Evolutionary conservation across 2,797 vertebrate genomes (phyloP), one percentile per base, ranked within the genome.

Genomic region (Sebastes wilsoni): DNA sequence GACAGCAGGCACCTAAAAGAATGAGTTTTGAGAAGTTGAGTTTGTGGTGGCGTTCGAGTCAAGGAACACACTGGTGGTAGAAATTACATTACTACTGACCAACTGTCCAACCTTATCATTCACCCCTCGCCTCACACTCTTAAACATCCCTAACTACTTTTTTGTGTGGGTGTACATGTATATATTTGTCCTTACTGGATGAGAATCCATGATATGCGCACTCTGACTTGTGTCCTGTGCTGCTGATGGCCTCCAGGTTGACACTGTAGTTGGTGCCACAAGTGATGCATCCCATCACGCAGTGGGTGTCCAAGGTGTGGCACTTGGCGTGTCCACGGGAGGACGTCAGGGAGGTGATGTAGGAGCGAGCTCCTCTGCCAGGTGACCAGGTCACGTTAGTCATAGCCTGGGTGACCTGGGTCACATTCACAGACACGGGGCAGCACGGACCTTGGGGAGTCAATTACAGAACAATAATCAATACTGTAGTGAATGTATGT

Each of bases 201-300:
- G 96, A 97, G 82, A 98, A 98, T 72, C 96, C 96, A 3, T 66
- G 93, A 75, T 96, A 97, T 4, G 68, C 83, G 84, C 98, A 99
- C 80, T 94, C 89, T 1, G 96, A 93, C 38, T 85, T 93, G 91
- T 97, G 93, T 20, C 98, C 98, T 0, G 95, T 97, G 90, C 95
- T 95, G 90, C 97, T 99, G 82, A 98, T 87, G 46, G 97, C 96
- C 78, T 96, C 96, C 80, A 99, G 54, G 20, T 93, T 89, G 67
- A 99, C 93, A 0, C 94, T 97, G 72, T 99, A 99, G 91, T 96
- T 97, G 91, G 97, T 95, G 70, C 97, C 94, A 20, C 98, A 99
- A 1, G 95, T 96, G 83, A 99, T 96, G 87, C 98, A 99, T 87
- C 98, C 98, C 95, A 99, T 94, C 67, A 98, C 92, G 90, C 98